Base-by-base conservation (phyloP, 2,888 invertebrate species). In the Hypomecis punctinalis region DNA sequence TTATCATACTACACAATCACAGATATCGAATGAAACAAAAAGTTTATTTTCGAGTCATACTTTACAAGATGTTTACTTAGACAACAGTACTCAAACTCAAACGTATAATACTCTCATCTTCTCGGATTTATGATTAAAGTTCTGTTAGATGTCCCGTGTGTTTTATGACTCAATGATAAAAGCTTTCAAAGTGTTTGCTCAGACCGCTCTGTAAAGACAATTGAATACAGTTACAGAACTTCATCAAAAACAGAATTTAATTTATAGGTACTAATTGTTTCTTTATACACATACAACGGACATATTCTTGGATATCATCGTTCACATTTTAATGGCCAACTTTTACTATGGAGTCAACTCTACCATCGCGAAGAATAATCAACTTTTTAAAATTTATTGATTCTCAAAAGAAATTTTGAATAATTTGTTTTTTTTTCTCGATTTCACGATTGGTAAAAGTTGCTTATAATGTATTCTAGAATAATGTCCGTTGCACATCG, bases 91-190 rank as follows among this genome's bases (percentile, higher is more conserved):
- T 63, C 43, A 63, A 67, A 63, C 58, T 63, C 49, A 63, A 61
- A 63, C 51, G 63, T 55, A 66, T 61, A 72, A 66, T 63, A 66
- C 61, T 61, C 60, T 59, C 61, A 68, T 64, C 62, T 64, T 53
- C 36, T 47, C 55, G 61, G 67, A 73, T 73, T 71, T 71, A 73
- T 69, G 73, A 67, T 66, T 66, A 67, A 73, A 73, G 69, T 73
- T 73, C 63, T 63, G 66, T 68, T 68, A 70, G 71, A 71, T 73
- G 79, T 78, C 83, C 77, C 82, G 81, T 79, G 79, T 81, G 81
- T 80, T 81, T 76, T 70, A 72, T 61, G 67, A 73, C 63, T 70
- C 75, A 70, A 74, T 78, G 80, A 77, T 81, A 80, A 80, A 81
- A 81, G 80, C 82, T 80, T 81, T 78, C 68, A 72, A 77, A 71